Conservation (phyloP, 2,113 vertebrate genomes). For the Chiloscyllium plagiosum region DNA sequence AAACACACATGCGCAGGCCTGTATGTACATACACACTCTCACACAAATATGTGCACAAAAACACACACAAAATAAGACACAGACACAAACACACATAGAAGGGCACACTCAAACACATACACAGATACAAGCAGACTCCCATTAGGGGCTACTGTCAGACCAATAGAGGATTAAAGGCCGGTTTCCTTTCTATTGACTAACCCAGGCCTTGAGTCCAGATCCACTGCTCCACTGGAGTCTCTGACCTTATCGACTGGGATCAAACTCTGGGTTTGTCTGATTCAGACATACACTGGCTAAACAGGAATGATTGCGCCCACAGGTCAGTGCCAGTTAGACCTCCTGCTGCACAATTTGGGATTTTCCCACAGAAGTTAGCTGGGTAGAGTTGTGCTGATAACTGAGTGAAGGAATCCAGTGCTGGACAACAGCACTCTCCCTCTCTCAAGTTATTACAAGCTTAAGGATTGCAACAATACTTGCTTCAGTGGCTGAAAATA, state of each 20-base stretch:
- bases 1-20: background rate
- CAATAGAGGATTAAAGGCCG: no score
- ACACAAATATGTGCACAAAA: background rate
- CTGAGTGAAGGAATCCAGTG: background rate
- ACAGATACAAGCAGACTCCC: no score
- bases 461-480: background rate
- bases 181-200: no score
- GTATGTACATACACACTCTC: background rate
- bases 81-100: no score
- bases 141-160: no score
- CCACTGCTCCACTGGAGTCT: background rate
- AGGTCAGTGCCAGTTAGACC: background rate
- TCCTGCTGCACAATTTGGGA: background rate
- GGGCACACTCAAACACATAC: no score
- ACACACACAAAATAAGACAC: no score
- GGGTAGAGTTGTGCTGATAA: background rate
- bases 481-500: background rate
- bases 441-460: background rate
- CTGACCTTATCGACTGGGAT: background rate
- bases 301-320: background rate
- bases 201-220: background rate
- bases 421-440: background rate
- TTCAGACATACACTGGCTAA: background rate
- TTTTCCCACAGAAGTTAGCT: background rate
- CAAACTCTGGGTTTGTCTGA: background rate